Conservation (phyloP, 2,797 vertebrate genomes). For the Rhinichthys osculus region DNA sequence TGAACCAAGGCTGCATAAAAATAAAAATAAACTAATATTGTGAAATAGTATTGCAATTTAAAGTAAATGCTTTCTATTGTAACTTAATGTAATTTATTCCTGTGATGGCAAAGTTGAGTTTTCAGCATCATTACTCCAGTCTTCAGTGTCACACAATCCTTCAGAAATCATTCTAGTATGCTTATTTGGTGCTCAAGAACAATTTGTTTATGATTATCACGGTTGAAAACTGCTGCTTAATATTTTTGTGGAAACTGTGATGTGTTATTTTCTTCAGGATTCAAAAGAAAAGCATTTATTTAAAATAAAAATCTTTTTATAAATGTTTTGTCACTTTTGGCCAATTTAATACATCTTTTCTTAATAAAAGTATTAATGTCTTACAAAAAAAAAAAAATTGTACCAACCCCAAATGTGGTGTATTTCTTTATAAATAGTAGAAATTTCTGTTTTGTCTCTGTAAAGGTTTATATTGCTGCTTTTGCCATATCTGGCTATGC, state of each 20-base stretch:
- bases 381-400: background rate
- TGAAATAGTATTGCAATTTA: background rate
- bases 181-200: background rate
- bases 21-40: background rate
- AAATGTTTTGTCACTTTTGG: background rate
- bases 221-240: background rate
- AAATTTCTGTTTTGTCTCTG: conserved; percentile 10
- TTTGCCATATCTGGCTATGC: conserved; percentile 93
- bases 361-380: background rate
- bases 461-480: conserved; percentile 89
- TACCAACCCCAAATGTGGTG: background rate
- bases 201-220: background rate
- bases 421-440: background rate
- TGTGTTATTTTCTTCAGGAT: background rate
- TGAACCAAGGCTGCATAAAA: background rate
- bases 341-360: background rate
- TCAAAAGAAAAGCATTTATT: background rate
- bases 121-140: background rate
- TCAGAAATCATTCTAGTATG: background rate
- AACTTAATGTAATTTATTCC: background rate
- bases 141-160: background rate
- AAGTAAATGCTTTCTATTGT: background rate
- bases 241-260: background rate
- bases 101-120: background rate
- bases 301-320: background rate